Conservation (phyloP, 2,113 vertebrate genomes). For the Saimiri boliviensis region DNA sequence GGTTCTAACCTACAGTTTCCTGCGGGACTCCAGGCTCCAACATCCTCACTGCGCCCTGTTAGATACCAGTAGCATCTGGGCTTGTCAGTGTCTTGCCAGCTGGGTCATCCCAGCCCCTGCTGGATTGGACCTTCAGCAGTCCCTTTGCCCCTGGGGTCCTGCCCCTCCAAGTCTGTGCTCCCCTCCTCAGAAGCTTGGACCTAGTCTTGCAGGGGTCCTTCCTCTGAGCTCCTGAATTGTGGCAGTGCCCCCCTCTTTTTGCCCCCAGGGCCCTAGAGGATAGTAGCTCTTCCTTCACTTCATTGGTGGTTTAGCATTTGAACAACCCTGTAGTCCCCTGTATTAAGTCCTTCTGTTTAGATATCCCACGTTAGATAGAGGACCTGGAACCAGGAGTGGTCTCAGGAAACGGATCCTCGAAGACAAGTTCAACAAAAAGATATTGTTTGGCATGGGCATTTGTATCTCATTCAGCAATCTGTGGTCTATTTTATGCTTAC, state of each 20-base stretch:
- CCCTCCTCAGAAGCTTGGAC: not conserved
- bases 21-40: not conserved
- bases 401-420: not conserved
- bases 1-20: not conserved
- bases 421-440: not conserved
- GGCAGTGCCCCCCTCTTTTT: not conserved
- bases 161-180: not conserved
- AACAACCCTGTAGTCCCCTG: not conserved
- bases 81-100: not conserved
- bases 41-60: not conserved
- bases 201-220: not conserved
- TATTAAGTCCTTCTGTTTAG: not conserved
- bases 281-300: not conserved
- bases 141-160: not conserved
- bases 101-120: not conserved
- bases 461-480: not conserved
- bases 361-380: not conserved
- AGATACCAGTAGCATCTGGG: too few species aligned
- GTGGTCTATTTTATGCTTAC: not conserved
- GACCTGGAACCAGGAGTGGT: not conserved
- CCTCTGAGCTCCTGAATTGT: not conserved
- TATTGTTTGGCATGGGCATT: not conserved
- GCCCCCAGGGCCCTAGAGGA: not conserved
- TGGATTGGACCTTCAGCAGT: too few species aligned
- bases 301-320: not conserved